phyloP scores from a whole-genome alignment of 1,140 invertebrate species.

The Cotesia chilonis region DNA sequence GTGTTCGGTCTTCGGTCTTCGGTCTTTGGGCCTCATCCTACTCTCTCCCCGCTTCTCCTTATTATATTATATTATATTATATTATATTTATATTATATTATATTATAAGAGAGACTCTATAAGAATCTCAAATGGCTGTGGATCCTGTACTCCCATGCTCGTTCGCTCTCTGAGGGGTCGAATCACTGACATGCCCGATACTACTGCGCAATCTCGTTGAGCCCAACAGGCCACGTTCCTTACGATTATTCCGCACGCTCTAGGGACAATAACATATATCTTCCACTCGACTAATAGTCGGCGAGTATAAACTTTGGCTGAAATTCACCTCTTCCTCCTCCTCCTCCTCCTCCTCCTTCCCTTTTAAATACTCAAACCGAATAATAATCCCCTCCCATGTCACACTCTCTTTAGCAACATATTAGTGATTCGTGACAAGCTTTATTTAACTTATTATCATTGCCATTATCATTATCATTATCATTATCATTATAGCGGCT shows the following conservation, averaged over 20 bases:
- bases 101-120: conserved; percentile 1
- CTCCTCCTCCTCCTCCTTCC: no score
- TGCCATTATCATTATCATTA: conserved; percentile 6
- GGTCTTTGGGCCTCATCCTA: conserved; percentile 13
- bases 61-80: no score
- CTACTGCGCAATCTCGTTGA: conserved; percentile 50
- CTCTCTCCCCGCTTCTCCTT: not conserved
- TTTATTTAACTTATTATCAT: not conserved
- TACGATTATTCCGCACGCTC: conserved; percentile 38
- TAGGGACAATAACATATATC: conserved; percentile 49
- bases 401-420: conserved; percentile 17
- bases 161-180: conserved; percentile 53
- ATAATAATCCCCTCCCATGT: not conserved
- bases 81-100: not conserved
- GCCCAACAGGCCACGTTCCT: conserved; percentile 38
- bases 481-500: not conserved
- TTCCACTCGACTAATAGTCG: conserved; percentile 41
- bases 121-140: not conserved
- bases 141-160: conserved; percentile 39
- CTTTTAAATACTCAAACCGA: no score
- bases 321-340: no score
- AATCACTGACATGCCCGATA: conserved; percentile 53
- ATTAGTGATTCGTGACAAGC: conserved; percentile 5
- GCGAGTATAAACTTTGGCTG: not conserved
- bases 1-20: conserved; percentile 1